Conservation (phyloP, 2,888 invertebrate genomes). For the Agrotis exclamationis region DNA sequence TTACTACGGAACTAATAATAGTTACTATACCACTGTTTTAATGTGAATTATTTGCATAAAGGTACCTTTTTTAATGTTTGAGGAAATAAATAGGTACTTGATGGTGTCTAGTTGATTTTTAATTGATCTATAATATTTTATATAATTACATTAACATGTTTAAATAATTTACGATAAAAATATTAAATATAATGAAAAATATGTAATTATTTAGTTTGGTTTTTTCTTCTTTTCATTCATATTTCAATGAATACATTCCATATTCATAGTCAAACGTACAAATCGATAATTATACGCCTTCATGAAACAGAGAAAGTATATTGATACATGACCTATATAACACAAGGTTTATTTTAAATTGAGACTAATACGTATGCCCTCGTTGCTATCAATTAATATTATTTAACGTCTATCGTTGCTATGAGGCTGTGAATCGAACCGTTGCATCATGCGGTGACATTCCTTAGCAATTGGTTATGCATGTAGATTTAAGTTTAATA, state of each 20-base stretch:
- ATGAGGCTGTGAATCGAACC: not conserved
- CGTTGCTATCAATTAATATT: slow-evolving; percentile 30
- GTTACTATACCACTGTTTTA: slow-evolving; percentile 1
- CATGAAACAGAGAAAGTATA: slow-evolving; percentile 3
- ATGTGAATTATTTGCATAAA: slow-evolving; percentile 10
- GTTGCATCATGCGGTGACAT: slow-evolving; percentile 33
- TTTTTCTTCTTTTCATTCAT: too few relatives aligned
- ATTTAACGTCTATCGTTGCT: slow-evolving; percentile 31
- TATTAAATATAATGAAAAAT: not conserved
- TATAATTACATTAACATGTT: too few relatives aligned
- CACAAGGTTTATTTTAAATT: slow-evolving; percentile 23
- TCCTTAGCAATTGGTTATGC: slow-evolving; percentile 14
- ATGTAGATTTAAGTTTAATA: not conserved
- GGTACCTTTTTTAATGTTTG: not conserved
- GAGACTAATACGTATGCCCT: slow-evolving; percentile 46
- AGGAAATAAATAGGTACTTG: not conserved
- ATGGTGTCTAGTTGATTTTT: not conserved
- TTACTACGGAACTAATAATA: not conserved
- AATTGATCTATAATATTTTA: too few relatives aligned
- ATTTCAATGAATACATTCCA: too few relatives aligned
- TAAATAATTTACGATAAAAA: not conserved
- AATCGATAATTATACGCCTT: not conserved
- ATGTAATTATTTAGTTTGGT: too few relatives aligned
- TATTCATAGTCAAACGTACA: not conserved
- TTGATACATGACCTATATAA: slow-evolving; percentile 2